Evolutionary conservation across 2,113 vertebrate species (phyloP).

Genomic region (Protobothrops flavoviridis): DNA sequence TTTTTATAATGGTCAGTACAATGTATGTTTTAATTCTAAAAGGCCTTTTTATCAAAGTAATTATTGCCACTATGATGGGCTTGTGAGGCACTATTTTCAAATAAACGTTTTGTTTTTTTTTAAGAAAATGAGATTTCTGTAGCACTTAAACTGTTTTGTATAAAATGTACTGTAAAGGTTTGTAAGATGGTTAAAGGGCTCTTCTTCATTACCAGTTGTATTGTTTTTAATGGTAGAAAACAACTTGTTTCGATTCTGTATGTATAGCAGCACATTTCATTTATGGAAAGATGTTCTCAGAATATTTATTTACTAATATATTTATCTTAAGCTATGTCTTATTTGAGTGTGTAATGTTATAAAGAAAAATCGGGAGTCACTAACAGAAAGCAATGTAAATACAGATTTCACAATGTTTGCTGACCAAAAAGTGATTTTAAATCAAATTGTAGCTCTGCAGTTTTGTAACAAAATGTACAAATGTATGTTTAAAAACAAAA

Average conservation of each 20-base stretch:
- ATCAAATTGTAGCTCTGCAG: slow-evolving; percentile 90
- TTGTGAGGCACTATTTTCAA: slow-evolving; percentile 89
- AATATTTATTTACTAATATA: slow-evolving; percentile 99
- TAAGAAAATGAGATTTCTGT: slow-evolving; percentile 75
- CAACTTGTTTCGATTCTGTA: slow-evolving; percentile 93
- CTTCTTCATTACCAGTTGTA: slow-evolving; percentile 91
- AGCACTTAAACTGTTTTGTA: slow-evolving; percentile 98
- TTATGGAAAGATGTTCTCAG: slow-evolving; percentile 99
- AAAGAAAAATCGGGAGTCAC: slow-evolving; percentile 82
- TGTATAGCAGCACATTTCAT: slow-evolving; percentile 99
- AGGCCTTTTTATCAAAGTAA: slow-evolving; percentile 65
- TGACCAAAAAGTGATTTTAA: slow-evolving; percentile 94
- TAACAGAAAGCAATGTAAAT: slow-evolving; percentile 96
- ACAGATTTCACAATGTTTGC: slow-evolving; percentile 92
- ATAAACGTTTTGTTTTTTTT: slow-evolving; percentile 70
- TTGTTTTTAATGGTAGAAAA: slow-evolving; percentile 91
- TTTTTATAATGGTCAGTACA: slow-evolving; percentile 39
- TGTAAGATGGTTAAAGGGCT: slow-evolving; percentile 80
- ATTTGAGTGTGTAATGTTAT: slow-evolving; percentile 89
- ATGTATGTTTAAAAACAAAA: slow-evolving; percentile 85
- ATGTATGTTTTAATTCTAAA: slow-evolving; percentile 56
- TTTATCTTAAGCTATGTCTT: slow-evolving; percentile 99
- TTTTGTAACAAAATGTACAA: slow-evolving; percentile 99
- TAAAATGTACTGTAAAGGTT: slow-evolving; percentile 83
- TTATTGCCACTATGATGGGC: slow-evolving; percentile 72